Evolutionary conservation across 92 coral and sea anemone genomes (phyloP), one percentile per base, ranked within the genome.

Genomic region (Diadumene lineata): DNA sequence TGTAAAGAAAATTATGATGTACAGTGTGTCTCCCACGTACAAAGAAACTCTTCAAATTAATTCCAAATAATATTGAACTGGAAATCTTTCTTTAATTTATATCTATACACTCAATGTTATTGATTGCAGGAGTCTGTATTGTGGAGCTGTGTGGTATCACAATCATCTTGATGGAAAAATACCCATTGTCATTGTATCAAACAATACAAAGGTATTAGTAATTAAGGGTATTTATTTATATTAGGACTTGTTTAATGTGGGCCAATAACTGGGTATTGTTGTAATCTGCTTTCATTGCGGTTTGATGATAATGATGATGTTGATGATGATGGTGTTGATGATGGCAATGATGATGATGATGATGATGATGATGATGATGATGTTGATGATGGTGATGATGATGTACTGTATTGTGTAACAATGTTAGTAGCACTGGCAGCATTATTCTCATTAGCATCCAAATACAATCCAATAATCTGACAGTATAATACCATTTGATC

Each of bases 151-250:
- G 53, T 87, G 92, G 92, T 91, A 88, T 34, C 75, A 84, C 68
- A 74, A 78, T 33, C 97, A 91, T 74, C 87, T 91, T 11, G 64
- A 74, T 8, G 73, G 80, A 33, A 50, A 19, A 15, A 76, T 91
- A 34, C 97, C 97, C 0, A 50, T 91, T 77, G 87, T 91, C 43
- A 64, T 91, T 64, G 48, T 91, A n/a, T 84, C 97, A 27, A 77
- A 81, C 26, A 65, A 84, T 38, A 67, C 38, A 62, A 75, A 91
- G 93, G 97, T 90, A 75, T 16, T 43, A 21, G 17, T 3, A 1
- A 11, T 9, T 27, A 24, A 6, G 11, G 17, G n/a, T n/a, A n/a
- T 51, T 70, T 44, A 44, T 44, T 44, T 44, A 53, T 43, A 6
- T 29, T 4, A 34, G 11, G 13, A 66, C 18, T 32, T 32, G 3